These are phyloP conservation scores for Oligia strigilis DNA, from an alignment of 2,888 invertebrate species.

Conservation along the genomic window DNA sequence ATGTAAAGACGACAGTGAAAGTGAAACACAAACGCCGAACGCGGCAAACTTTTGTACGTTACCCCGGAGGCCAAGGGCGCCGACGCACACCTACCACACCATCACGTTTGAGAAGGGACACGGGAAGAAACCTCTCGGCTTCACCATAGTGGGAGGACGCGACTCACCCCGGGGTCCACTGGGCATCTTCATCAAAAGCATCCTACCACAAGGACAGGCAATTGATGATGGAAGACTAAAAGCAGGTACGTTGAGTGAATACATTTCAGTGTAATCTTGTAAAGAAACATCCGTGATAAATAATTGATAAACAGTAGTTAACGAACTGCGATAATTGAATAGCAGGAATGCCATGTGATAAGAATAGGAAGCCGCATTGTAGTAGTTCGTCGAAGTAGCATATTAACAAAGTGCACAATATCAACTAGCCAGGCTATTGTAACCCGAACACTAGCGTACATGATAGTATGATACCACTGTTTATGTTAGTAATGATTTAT, in stretches of 20 bases:
- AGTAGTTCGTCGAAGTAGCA: constrained; percentile 73
- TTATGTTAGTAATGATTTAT: constrained; percentile 67
- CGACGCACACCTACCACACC: constrained; percentile 93
- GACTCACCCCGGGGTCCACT: constrained; percentile 96
- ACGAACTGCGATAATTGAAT: constrained; percentile 53
- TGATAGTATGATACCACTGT: constrained; percentile 65
- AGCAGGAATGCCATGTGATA: constrained; percentile 79
- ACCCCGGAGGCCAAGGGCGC: constrained; percentile 93
- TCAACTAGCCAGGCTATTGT: constrained; percentile 71
- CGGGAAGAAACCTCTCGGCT: constrained; percentile 96
- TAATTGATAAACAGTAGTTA: constrained; percentile 42
- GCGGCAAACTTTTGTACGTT: constrained; percentile 93
- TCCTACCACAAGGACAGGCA: constrained; percentile 95
- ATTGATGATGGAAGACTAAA: constrained; percentile 95
- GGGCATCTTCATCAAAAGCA: constrained; percentile 96
- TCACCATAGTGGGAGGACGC: constrained; percentile 96
- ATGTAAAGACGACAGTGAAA: constrained; percentile 82
- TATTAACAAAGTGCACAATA: constrained; percentile 72
- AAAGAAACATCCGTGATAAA: constrained; percentile 5
- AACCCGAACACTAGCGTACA: constrained; percentile 63
- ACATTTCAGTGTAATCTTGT: neutral
- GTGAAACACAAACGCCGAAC: constrained; percentile 84
- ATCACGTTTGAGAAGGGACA: constrained; percentile 95
- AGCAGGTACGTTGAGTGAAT: constrained; percentile 91
- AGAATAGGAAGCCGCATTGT: constrained; percentile 77